A percentile compares a stretch with the other conserved stretches of the same genome.
phyloP scores from a whole-genome alignment of 2,113 vertebrate species.

The Barbus barbus region DNA sequence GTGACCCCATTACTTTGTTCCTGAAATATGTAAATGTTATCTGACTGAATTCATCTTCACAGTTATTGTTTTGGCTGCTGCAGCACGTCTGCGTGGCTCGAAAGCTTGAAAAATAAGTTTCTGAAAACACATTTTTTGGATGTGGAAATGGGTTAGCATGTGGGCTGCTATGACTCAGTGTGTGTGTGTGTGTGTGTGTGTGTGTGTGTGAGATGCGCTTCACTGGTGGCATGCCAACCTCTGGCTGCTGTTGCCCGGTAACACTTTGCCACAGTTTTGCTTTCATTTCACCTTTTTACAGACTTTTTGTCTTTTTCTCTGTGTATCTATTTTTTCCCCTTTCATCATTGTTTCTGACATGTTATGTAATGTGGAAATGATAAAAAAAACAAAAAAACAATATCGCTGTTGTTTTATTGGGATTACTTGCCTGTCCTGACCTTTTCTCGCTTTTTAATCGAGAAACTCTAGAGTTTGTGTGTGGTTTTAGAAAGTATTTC shows the following conservation, averaged over 20 bases:
- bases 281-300: conserved; percentile 30
- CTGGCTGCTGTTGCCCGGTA: conserved; percentile 53
- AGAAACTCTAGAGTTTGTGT: background rate
- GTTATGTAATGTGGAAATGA: background rate
- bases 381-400: background rate
- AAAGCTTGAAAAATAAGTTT: background rate
- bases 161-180: conserved; percentile 43
- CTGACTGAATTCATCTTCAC: conserved; percentile 22
- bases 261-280: conserved; percentile 46
- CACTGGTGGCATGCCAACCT: conserved; percentile 45
- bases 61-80: conserved; percentile 1
- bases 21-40: background rate
- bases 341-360: background rate
- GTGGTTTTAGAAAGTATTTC: background rate
- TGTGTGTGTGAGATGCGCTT: conserved; percentile 43
- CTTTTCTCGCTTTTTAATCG: background rate
- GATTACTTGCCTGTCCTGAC: background rate
- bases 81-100: background rate
- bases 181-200: conserved; percentile 43
- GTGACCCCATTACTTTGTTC: background rate
- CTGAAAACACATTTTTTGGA: conserved; percentile 29
- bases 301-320: background rate
- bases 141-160: conserved; percentile 36
- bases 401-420: background rate
- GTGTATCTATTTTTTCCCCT: background rate